Evolutionary conservation across 2,888 invertebrate genomes (phyloP), one percentile per base, ranked within the genome.

Genomic region (Drosophila aldrichi): DNA sequence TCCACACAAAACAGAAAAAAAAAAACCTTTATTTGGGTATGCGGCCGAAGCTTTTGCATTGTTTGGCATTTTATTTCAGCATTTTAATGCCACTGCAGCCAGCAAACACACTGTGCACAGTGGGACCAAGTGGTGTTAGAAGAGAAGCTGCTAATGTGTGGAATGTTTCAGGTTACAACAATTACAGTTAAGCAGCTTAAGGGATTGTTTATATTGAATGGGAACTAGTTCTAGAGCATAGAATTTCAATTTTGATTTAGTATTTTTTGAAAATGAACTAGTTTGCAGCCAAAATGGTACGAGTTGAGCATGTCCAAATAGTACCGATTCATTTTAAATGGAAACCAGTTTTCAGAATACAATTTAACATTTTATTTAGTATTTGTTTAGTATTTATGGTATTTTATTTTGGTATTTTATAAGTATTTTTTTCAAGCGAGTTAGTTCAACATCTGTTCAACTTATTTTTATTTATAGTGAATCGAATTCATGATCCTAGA

Each of bases 1-100:
- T 68, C 71, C 55, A 64, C 66, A 36, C 29, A 64, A 7, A 64
- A 25, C 48, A 82, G n/a, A 65, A 32, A 32, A 9, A 32, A 60
- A 76, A 75, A 74, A 54, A 1, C 29, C 73, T 71, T 82, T 72
- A 32, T 49, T 67, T 34, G 65, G 79, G 85, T 67, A 81, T 84
- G 88, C 89, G 70, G 79, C 82, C 68, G 74, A 69, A 67, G 85
- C 85, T 85, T 73, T 64, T 74, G 83, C 78, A 85, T 89, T 89
- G 85, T 85, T 85, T 86, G 88, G 80, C 71, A 85, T 89, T 85
- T 85, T 89, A 89, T 89, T 85, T 89, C 89, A 83, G 86, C 81
- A 82, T 85, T 89, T 85, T 88, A 89, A 89, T 85, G 88, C 80
- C 70, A 65, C 78, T 77, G 69, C 84, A 73, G 70, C 64, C 70